Conservation (phyloP, 2,888 invertebrate species). For the Octonoba sinensis region DNA sequence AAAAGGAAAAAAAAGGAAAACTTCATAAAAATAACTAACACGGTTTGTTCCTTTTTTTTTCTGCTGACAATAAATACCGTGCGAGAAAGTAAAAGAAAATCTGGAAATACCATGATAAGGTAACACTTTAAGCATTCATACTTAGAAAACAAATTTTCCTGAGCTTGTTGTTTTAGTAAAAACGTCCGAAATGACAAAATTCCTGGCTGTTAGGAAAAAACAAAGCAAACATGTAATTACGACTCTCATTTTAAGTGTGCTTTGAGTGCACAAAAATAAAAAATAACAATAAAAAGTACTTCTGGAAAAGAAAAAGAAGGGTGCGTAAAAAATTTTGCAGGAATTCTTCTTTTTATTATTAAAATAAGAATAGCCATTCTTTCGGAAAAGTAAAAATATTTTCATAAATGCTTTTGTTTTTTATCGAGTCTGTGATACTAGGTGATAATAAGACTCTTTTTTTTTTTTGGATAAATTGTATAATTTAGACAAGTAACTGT, state of each 20-base stretch:
- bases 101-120: conserved; percentile 26
- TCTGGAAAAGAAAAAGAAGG: conserved; percentile 1
- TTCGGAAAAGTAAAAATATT: too few relatives aligned
- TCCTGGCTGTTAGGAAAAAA: conserved; percentile 32
- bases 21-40: conserved; percentile 19
- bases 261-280: conserved; percentile 21
- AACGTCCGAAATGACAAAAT: conserved; percentile 42
- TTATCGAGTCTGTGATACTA: too few relatives aligned
- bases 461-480: too few relatives aligned
- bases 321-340: conserved; percentile 16
- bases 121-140: conserved; percentile 34
- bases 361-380: too few relatives aligned
- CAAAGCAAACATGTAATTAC: conserved; percentile 47
- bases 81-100: conserved; percentile 32
- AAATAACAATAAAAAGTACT: too few relatives aligned
- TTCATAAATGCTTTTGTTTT: too few relatives aligned
- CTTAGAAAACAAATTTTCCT: conserved; percentile 10
- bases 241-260: conserved; percentile 46
- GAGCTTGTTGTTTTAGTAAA: conserved; percentile 21
- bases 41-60: conserved; percentile 33
- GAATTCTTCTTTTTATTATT: background rate
- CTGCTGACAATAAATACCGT: background rate
- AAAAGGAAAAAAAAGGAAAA: too few relatives aligned
- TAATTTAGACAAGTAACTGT: too few relatives aligned
- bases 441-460: too few relatives aligned